Evolutionary conservation across 2,113 vertebrate species (phyloP).

Genomic region (Spea bombifrons): DNA sequence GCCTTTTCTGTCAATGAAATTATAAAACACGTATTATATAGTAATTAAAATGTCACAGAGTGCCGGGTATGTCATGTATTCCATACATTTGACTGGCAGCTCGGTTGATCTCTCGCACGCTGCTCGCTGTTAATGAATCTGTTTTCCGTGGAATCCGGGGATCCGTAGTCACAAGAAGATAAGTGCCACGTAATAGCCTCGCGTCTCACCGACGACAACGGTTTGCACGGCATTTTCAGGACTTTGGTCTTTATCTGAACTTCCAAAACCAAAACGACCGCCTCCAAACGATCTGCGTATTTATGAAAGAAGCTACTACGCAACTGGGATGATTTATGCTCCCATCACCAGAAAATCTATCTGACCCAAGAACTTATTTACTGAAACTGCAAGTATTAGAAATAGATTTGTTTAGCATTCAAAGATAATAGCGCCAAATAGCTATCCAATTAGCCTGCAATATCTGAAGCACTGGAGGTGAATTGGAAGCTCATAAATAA

Average conservation of each 20-base stretch:
- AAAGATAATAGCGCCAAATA: slow-evolving; percentile 16
- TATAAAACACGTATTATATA: too few relatives aligned
- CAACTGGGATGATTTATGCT: neutral
- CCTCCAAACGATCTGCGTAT: neutral
- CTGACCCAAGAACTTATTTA: neutral
- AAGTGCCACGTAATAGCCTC: neutral
- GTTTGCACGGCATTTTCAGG: neutral
- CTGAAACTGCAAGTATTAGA: slow-evolving; percentile 11
- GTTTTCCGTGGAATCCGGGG: too few relatives aligned
- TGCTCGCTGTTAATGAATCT: too few relatives aligned
- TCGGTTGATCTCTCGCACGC: too few relatives aligned
- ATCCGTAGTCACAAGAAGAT: too few relatives aligned
- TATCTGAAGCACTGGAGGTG: slow-evolving; percentile 5
- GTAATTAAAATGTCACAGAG: too few relatives aligned
- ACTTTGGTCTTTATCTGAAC: neutral
- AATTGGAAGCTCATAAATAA: slow-evolving; percentile 38
- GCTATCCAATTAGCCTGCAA: slow-evolving; percentile 27
- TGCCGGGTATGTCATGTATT: too few relatives aligned
- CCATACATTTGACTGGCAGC: too few relatives aligned
- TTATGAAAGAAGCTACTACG: neutral
- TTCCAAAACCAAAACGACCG: neutral
- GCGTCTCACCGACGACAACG: neutral
- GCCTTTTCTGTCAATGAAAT: too few relatives aligned
- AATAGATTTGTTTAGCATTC: slow-evolving; percentile 29
- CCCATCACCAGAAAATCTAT: neutral